Conservation (phyloP, 2,113 vertebrate genomes). For the Plotosus lineatus region DNA sequence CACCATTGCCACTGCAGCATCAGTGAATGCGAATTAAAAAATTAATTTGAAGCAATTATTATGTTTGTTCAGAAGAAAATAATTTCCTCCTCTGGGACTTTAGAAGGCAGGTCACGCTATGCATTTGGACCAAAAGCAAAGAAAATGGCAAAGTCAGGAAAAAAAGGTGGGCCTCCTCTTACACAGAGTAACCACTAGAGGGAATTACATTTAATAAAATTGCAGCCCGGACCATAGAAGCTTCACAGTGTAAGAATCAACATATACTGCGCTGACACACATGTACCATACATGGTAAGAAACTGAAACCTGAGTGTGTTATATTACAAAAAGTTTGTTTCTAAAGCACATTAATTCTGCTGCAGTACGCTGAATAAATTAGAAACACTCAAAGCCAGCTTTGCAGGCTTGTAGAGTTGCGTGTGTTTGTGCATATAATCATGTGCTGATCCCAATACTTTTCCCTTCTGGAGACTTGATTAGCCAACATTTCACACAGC, state of each 20-base stretch:
- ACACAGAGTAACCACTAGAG: constrained; percentile 58
- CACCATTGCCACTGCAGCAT: no score
- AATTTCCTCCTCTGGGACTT: neutral
- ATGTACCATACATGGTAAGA: neutral
- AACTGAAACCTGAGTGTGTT: neutral
- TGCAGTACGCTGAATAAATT: neutral
- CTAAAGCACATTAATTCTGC: neutral
- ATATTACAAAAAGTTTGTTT: constrained; percentile 3
- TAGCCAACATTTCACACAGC: constrained; percentile 35
- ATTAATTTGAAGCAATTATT: neutral
- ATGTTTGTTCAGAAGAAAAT: neutral
- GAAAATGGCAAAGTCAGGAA: neutral
- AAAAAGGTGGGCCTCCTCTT: neutral
- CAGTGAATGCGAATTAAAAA: neutral
- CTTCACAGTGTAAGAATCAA: neutral
- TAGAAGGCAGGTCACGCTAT: neutral
- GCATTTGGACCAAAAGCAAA: neutral
- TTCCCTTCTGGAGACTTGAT: constrained; percentile 27
- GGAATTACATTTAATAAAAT: constrained; percentile 60
- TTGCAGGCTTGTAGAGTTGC: no score
- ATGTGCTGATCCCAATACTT: constrained; percentile 45
- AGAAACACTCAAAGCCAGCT: neutral
- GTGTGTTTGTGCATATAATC: constrained; percentile 8
- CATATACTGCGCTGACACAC: neutral
- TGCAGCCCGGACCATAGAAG: neutral